These are phyloP conservation scores for Sphenopsis melanotis DNA, from an alignment of 2,797 vertebrate species.

Conservation along the genomic window DNA sequence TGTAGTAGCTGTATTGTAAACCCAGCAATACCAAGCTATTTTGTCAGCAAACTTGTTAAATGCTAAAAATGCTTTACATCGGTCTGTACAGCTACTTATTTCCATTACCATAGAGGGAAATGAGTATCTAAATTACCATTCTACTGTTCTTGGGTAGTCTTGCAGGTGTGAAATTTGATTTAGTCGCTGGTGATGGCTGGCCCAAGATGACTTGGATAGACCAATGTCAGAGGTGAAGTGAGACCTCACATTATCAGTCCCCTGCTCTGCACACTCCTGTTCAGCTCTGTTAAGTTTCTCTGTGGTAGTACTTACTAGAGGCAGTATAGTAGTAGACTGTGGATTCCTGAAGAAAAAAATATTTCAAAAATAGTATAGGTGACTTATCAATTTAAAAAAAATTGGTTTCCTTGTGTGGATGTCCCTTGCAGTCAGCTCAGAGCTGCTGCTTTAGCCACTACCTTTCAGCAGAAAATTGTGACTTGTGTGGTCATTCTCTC, in stretches of 20 bases:
- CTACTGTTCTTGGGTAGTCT: neutral
- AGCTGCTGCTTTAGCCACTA: neutral
- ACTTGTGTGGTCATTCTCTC: slow-evolving; percentile 9
- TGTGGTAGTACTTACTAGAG: neutral
- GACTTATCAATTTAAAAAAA: neutral
- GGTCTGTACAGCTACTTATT: neutral
- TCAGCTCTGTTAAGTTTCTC: neutral
- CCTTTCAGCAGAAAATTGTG: neutral
- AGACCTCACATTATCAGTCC: neutral
- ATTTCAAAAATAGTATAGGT: neutral
- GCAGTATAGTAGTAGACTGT: neutral
- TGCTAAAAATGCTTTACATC: neutral
- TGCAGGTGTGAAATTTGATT: neutral
- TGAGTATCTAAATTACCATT: neutral
- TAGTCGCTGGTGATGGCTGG: neutral
- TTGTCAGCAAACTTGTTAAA: neutral
- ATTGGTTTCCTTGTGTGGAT: neutral
- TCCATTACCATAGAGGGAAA: neutral
- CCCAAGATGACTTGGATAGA: neutral
- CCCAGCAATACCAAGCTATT: neutral
- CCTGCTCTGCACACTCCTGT: neutral
- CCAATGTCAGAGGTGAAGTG: neutral
- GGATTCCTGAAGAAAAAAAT: neutral
- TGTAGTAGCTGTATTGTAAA: neutral
- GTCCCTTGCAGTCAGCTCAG: neutral